phyloP scores from a whole-genome alignment of 2,113 vertebrate genomes.

The Lophochroa leadbeateri region DNA sequence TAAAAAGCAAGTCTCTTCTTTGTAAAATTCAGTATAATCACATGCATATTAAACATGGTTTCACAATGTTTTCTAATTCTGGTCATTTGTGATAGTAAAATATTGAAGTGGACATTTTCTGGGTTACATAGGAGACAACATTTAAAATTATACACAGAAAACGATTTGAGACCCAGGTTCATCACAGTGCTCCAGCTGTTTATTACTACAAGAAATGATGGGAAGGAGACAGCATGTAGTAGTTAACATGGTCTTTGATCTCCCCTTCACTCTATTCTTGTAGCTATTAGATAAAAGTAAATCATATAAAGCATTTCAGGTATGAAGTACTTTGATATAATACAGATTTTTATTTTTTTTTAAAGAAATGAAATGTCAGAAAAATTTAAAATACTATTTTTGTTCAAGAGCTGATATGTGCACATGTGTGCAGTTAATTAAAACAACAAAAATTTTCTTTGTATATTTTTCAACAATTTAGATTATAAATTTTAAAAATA shows the following conservation, averaged over 20 bases:
- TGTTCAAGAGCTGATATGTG: no score
- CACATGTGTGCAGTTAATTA: no score
- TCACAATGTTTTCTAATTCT: background rate
- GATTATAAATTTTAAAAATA: no score
- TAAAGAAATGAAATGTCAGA: no score
- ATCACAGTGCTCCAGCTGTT: background rate
- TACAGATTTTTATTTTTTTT: no score
- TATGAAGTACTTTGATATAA: background rate
- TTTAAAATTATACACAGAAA: background rate
- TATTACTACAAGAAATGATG: background rate
- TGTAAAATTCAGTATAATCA: background rate
- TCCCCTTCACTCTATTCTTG: background rate
- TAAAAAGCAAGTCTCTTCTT: background rate
- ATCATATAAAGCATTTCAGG: background rate
- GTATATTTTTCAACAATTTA: no score
- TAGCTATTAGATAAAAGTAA: background rate
- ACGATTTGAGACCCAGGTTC: background rate
- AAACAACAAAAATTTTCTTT: no score
- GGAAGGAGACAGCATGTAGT: background rate
- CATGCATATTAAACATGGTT: background rate
- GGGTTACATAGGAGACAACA: background rate
- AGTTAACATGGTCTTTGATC: background rate
- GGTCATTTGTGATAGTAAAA: background rate
- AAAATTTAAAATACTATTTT: no score
- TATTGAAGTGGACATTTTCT: background rate